phyloP scores from a whole-genome alignment of 53 echinoderm and acorn worm species.

The Stichopus horrens region DNA sequence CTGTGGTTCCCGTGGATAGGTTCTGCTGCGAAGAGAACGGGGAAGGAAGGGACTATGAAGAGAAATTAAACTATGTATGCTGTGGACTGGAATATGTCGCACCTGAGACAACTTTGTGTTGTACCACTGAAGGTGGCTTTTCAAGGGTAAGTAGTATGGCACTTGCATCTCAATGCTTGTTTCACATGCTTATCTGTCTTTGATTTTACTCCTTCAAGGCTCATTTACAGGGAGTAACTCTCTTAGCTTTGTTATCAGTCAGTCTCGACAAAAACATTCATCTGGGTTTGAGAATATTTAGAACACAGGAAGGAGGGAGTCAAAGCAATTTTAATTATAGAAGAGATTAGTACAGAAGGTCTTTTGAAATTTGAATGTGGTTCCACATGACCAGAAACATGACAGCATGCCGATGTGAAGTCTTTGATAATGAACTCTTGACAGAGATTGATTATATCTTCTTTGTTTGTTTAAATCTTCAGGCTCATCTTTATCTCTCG shows the following conservation, averaged over 20 bases:
- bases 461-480: constrained; percentile 14
- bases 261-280: too few relatives aligned
- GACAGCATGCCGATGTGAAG: too few relatives aligned
- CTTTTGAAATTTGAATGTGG: not conserved
- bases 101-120: constrained; percentile 70
- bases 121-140: constrained; percentile 66
- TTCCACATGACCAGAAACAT: too few relatives aligned
- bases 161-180: too few relatives aligned
- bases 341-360: not conserved
- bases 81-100: constrained; percentile 86
- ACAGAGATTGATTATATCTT: not conserved
- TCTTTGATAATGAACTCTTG: too few relatives aligned
- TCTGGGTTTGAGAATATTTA: too few relatives aligned
- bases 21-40: constrained; percentile 79
- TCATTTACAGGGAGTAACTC: too few relatives aligned
- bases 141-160: constrained; percentile 65
- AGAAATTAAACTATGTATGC: constrained; percentile 65
- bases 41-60: constrained; percentile 64
- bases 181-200: too few relatives aligned
- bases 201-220: too few relatives aligned
- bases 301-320: too few relatives aligned
- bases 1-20: constrained; percentile 60
- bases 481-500: constrained; percentile 70
- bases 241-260: too few relatives aligned
- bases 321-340: too few relatives aligned